Evolutionary conservation across 1,140 invertebrate species (phyloP), one percentile per base, ranked within the genome.

Genomic region (Druon quercuslanigerum): DNA sequence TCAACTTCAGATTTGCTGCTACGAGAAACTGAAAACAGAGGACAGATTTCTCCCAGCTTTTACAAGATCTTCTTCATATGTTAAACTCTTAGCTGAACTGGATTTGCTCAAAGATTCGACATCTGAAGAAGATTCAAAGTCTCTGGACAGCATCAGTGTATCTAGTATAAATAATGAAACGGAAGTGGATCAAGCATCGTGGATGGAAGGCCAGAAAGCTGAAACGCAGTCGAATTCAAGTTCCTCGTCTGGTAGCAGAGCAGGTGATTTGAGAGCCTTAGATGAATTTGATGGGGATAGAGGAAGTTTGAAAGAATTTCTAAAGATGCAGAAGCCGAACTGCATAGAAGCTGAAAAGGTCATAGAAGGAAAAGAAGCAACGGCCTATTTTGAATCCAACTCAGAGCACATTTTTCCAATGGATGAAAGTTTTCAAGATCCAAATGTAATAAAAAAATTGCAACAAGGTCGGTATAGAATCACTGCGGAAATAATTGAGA

Each of bases 51-150:
- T 96, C 74, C 94, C 94, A 12, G 92, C 93, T 1, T 97, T 97
- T 84, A 94, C 94, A 76, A 93, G 93, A 82, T 94, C 93, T 75
- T 90, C 93, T 72, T 92, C 93, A 0, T 97, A 97, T 84, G 89
- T 96, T 1, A 95, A 95, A 84, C 91, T 97, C 20, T 90, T 97
- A 5, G 93, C 95, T 51, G 96, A 97, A 83, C 87, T 97, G 17
- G 96, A 96, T 87, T 89, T 97, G 50, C 73, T 96, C 1, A 94
- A 94, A 77, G 94, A 93, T 82, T 86, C 88, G 9, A 79, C 85
- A 1, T 89, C 90, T 4, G 92, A 94, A 66, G 94, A 95, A 33
- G 93, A 94, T 76, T 82, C 87, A 0, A 90, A 92, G 66, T 93
- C 92, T 72, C 81, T 93, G 33, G 92, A 92, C 72, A 92, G 91